Evolutionary conservation across 2,888 invertebrate genomes (phyloP), one percentile per base, ranked within the genome.

Genomic region (Lepidocyrtinus sp.): DNA sequence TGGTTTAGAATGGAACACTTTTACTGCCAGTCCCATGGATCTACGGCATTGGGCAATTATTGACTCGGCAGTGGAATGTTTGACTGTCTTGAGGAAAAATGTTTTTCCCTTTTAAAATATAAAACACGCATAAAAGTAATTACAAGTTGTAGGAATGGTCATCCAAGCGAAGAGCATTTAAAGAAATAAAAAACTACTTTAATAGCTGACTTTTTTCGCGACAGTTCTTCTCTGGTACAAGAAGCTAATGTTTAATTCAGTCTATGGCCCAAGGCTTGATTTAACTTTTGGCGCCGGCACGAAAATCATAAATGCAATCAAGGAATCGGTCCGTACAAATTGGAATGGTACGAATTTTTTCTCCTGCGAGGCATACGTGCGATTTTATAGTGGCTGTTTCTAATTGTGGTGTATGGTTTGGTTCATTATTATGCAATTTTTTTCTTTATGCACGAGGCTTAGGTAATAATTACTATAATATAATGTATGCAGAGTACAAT

Each of bases 211-310:
- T n/a, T 24, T 45, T 19, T 46, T 55, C 7, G 63, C 63, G 71
- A 61, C 63, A 63, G 63, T 63, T 63, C 36, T 24, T 12, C 22
- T 72, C 2, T 62, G 72, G 72, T 72, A 72, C 72, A 61, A 61
- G 27, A 59, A 26, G 3, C 27, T 5, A 12, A 36, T 12, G n/a
- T n/a, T n/a, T n/a, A n/a, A n/a, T n/a, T 12, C 12, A 12, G 36
- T 36, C 12, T 36, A 7, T 12, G 5, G 36, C 36, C 12, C 36
- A 36, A 36, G 36, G 36, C 36, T 7, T 12, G 36, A 36, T 36
- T 7, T 36, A 7, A 7, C 12, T 36, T 36, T 36, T 36, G 36
- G 36, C 36, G 36, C 36, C 36, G 12, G 5, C 36, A 36, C 5
- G 36, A 36, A 36, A n/a, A n/a, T n/a, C n/a, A 36, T 36, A 36